Conservation (phyloP, 2,797 vertebrate species). For the Syngnathus rostellatus region DNA sequence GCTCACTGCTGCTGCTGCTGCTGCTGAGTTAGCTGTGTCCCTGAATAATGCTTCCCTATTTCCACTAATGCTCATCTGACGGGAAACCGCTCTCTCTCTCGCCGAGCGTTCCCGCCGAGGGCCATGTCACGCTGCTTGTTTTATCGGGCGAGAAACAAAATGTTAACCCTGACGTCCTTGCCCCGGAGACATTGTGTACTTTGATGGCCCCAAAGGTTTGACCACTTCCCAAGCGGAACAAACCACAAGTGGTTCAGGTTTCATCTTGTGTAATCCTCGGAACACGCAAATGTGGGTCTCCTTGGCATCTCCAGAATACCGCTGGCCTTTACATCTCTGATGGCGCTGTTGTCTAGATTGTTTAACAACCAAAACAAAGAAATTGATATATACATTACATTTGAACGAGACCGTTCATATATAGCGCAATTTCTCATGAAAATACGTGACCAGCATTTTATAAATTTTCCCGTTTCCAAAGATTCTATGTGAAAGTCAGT, state of each 20-base stretch:
- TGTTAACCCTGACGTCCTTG: background rate
- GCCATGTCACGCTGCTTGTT: constrained; percentile 12
- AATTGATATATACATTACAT: background rate
- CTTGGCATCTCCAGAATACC: background rate
- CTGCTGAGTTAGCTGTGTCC: constrained; percentile 50
- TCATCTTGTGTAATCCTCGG: background rate
- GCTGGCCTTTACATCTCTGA: background rate
- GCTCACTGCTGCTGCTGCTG: constrained; percentile 41
- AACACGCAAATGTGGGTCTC: background rate
- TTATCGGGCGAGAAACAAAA: constrained; percentile 1
- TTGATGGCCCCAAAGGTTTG: background rate
- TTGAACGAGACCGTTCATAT: too few species aligned
- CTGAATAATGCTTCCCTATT: constrained; percentile 26
- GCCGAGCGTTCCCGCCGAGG: constrained; percentile 16
- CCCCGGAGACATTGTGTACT: background rate
- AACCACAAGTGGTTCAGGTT: background rate
- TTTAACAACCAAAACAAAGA: background rate
- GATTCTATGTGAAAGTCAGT: too few species aligned
- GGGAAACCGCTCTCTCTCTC: constrained; percentile 31
- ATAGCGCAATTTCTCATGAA: too few species aligned
- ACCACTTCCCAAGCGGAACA: background rate
- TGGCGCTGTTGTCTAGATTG: background rate
- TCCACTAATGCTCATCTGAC: constrained; percentile 45
- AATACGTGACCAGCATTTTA: too few species aligned
- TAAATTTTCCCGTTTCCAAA: too few species aligned